Conservation (phyloP, 2,113 vertebrate genomes). For the Boulengeromyrus knoepffleri region DNA sequence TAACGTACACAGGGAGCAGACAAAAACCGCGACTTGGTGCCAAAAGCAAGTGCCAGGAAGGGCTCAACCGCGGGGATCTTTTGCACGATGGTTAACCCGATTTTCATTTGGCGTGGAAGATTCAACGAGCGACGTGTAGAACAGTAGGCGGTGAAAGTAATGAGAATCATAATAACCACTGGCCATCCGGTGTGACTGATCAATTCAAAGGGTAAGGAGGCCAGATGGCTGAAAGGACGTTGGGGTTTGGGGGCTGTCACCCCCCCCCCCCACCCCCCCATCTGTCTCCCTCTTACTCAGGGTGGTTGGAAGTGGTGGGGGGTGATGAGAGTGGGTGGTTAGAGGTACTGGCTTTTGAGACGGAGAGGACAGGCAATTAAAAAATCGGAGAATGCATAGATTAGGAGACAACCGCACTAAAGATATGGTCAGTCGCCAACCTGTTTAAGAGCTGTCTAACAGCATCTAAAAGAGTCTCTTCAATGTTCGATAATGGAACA, state of each 20-base stretch:
- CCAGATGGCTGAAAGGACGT: conserved; percentile 59
- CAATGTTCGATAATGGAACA: not conserved
- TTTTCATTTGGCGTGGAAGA: not conserved
- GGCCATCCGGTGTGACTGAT: not conserved
- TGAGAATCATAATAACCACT: not conserved
- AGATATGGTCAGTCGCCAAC: not conserved
- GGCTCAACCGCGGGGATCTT: not conserved
- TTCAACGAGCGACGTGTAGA: not conserved
- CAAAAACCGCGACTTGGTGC: not conserved
- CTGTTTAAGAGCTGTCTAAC: not conserved
- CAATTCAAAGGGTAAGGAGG: conserved; percentile 29
- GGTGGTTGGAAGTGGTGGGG: conserved; percentile 45
- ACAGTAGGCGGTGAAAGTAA: not conserved
- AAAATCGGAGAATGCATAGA: not conserved
- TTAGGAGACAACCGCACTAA: not conserved
- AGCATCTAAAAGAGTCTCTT: not conserved
- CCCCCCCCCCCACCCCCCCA: conserved; percentile 35
- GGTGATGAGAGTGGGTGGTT: conserved; percentile 24
- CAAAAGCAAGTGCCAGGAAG: not conserved
- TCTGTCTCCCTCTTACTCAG: conserved; percentile 58
- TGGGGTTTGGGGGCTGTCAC: conserved; percentile 54
- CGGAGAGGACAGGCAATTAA: not conserved
- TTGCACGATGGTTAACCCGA: not conserved
- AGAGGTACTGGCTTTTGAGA: conserved; percentile 39
- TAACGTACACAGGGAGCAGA: not conserved